Conservation (phyloP, 1,140 invertebrate genomes). For the Lanistes nyassanus region DNA sequence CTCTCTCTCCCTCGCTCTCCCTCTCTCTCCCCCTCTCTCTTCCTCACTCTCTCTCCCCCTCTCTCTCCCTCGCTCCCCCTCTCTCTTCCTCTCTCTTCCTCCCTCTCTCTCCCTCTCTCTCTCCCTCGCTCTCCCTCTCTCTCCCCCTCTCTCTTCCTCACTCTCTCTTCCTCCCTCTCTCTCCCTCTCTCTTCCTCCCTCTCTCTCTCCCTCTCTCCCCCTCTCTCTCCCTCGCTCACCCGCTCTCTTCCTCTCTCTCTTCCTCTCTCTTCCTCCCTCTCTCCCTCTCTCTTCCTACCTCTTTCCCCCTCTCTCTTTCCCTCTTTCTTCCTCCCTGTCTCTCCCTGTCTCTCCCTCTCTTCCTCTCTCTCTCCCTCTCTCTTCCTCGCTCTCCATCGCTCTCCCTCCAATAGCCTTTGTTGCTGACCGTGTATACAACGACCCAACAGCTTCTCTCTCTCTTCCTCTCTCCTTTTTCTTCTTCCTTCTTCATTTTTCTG, state of each 20-base stretch:
- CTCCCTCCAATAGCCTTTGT: background rate
- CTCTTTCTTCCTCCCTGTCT: constrained; percentile 4
- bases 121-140: too few relatives aligned
- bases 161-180: background rate
- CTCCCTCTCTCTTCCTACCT: background rate
- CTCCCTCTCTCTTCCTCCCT: background rate
- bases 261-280: constrained; percentile 1
- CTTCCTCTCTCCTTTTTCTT: constrained; percentile 8
- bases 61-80: too few relatives aligned
- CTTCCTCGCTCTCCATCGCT: constrained; percentile 13
- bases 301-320: constrained; percentile 11
- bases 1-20: too few relatives aligned
- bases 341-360: constrained; percentile 8
- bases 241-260: background rate
- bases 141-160: background rate
- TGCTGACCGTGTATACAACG: background rate
- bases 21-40: too few relatives aligned
- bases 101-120: background rate
- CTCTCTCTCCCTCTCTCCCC: background rate
- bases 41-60: too few relatives aligned
- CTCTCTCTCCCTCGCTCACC: background rate
- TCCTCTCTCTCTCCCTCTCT: constrained; percentile 5
- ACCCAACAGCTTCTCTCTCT: background rate
- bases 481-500: constrained; percentile 1
- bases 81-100: background rate